phyloP scores from a whole-genome alignment of 2,113 vertebrate species.

The Marmota flaviventris region DNA sequence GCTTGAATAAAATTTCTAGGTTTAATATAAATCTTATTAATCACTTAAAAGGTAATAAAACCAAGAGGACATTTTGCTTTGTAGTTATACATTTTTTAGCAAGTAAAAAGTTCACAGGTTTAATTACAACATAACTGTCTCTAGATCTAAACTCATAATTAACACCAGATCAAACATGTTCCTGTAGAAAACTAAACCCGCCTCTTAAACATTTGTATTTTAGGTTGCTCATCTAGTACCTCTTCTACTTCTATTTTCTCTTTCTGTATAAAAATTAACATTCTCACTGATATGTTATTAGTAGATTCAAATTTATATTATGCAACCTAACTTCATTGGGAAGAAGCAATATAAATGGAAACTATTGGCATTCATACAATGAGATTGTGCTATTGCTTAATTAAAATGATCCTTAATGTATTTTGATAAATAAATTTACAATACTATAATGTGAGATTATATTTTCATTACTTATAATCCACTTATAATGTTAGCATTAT shows the following conservation, averaged over 20 bases:
- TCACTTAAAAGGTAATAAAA: neutral
- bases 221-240: neutral
- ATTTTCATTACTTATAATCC: neutral
- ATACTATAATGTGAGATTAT: neutral
- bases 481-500: neutral
- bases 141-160: neutral
- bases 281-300: neutral
- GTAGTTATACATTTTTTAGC: neutral
- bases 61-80: neutral
- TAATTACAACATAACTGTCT: neutral
- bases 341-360: neutral
- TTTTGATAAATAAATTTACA: neutral
- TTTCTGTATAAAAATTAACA: neutral
- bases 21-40: neutral
- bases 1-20: neutral
- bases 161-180: neutral
- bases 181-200: neutral
- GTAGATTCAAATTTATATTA: neutral
- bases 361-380: neutral
- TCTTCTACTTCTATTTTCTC: neutral
- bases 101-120: neutral
- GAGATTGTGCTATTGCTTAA: neutral
- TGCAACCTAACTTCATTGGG: neutral
- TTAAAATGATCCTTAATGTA: neutral
- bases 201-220: neutral